Evolutionary conservation across 2,888 invertebrate genomes (phyloP).

Genomic region (Oscheius sp.): DNA sequence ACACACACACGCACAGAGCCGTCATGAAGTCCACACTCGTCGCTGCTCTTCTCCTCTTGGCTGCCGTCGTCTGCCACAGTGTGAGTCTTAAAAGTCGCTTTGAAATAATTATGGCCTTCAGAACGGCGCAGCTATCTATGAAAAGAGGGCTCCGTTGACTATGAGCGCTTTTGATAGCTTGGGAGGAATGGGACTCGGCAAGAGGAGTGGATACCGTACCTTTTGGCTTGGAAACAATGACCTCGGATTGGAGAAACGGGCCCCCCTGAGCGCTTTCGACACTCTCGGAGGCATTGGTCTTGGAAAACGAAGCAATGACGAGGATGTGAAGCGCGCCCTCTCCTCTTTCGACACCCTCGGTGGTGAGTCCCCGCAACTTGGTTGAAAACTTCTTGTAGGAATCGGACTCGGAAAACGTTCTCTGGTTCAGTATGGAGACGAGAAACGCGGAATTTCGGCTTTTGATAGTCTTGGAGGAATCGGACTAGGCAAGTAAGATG

Average conservation of each 20-base stretch:
- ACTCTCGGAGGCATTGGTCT: constrained; percentile 25
- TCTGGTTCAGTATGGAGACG: background rate
- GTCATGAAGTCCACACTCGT: background rate
- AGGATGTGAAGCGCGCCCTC: constrained; percentile 10
- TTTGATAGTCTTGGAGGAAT: constrained; percentile 25
- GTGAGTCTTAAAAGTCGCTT: no score
- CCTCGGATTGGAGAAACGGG: constrained; percentile 12
- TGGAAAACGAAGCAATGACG: constrained; percentile 19
- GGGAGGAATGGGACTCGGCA: constrained; percentile 23
- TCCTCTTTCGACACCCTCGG: constrained; percentile 20
- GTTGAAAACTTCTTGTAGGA: no score
- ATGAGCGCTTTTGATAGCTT: constrained; percentile 21
- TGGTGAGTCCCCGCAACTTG: no score
- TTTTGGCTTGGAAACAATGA: constrained; percentile 6
- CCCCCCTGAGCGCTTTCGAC: constrained; percentile 13
- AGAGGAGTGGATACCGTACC: background rate
- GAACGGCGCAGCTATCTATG: background rate
- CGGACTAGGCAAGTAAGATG: constrained; percentile 21
- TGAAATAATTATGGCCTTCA: no score
- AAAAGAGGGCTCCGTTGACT: background rate
- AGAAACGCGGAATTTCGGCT: constrained; percentile 15
- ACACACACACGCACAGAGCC: no score
- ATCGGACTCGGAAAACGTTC: constrained; percentile 27
- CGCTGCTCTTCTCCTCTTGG: background rate
- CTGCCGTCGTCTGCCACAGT: background rate